These are phyloP conservation scores for Conus canariensis DNA, from an alignment of 2,888 invertebrate genomes.

Conservation along the genomic window DNA sequence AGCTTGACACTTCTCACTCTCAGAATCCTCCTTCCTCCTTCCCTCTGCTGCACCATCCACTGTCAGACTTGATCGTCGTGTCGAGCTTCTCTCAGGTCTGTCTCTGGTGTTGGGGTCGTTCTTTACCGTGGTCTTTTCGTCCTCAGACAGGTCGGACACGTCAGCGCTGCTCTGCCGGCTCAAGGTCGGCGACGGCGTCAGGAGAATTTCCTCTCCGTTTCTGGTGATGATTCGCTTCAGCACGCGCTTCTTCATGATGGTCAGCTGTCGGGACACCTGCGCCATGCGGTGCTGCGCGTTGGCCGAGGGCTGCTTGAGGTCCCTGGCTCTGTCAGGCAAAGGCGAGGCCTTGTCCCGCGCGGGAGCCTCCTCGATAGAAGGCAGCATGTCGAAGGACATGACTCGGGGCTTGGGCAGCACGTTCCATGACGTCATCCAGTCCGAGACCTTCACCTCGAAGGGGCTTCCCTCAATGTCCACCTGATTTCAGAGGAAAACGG, in stretches of 20 bases:
- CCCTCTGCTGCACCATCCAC: background rate
- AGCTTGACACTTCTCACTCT: background rate
- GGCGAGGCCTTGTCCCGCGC: background rate
- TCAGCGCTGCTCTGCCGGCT: constrained; percentile 66
- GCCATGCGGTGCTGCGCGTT: constrained; percentile 35
- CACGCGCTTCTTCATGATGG: constrained; percentile 68
- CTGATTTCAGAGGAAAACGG: background rate
- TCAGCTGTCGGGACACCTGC: constrained; percentile 57
- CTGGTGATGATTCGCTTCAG: constrained; percentile 67
- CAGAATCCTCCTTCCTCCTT: background rate
- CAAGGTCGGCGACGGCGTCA: constrained; percentile 60
- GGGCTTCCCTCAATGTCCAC: constrained; percentile 69
- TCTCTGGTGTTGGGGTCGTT: background rate
- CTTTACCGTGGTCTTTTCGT: constrained; percentile 43
- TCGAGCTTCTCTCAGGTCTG: too few species aligned
- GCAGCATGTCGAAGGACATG: constrained; percentile 52
- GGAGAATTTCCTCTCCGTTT: constrained; percentile 68
- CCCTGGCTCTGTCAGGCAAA: background rate
- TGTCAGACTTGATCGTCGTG: too few species aligned
- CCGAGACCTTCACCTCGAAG: constrained; percentile 65
- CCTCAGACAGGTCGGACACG: constrained; percentile 57
- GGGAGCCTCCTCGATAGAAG: constrained; percentile 40
- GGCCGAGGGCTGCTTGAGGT: background rate
- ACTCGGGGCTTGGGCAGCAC: constrained; percentile 46
- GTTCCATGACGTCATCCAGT: constrained; percentile 53